Evolutionary conservation across 2,888 invertebrate species (phyloP).

Genomic region (Oconnorella tubifera): DNA sequence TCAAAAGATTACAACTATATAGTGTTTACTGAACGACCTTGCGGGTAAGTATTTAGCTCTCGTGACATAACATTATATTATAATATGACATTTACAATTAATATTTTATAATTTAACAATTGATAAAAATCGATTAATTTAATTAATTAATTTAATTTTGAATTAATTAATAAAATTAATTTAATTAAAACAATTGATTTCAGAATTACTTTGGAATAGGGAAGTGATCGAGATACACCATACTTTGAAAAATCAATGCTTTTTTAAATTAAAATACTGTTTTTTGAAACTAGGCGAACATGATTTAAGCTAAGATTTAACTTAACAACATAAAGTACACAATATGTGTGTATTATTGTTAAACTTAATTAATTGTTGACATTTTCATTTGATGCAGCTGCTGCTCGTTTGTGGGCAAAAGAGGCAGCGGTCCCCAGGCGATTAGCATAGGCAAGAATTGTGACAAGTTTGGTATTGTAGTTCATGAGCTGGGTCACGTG

Average conservation of each 20-base stretch:
- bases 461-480: slow-evolving; percentile 97
- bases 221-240: too few species aligned
- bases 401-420: slow-evolving; percentile 96
- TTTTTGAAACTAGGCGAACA: too few species aligned
- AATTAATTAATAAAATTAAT: background rate
- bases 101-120: too few species aligned
- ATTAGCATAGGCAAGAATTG: slow-evolving; percentile 93
- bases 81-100: too few species aligned
- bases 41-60: slow-evolving; percentile 91
- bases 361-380: background rate
- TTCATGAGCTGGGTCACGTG: slow-evolving; percentile 92
- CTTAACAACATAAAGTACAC: background rate
- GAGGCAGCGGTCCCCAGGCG: slow-evolving; percentile 93
- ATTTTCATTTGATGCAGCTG: too few species aligned
- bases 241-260: too few species aligned
- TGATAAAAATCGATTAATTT: too few species aligned
- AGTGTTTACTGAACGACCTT: slow-evolving; percentile 89
- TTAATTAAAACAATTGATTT: too few species aligned
- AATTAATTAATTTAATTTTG: background rate
- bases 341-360: too few species aligned
- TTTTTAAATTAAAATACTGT: too few species aligned
- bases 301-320: background rate
- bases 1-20: slow-evolving; percentile 84
- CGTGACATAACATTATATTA: background rate
- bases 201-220: too few species aligned